Evolutionary conservation across 2,888 invertebrate species (phyloP), one percentile per base, ranked within the genome.

Genomic region (Augochlorella aurata): DNA sequence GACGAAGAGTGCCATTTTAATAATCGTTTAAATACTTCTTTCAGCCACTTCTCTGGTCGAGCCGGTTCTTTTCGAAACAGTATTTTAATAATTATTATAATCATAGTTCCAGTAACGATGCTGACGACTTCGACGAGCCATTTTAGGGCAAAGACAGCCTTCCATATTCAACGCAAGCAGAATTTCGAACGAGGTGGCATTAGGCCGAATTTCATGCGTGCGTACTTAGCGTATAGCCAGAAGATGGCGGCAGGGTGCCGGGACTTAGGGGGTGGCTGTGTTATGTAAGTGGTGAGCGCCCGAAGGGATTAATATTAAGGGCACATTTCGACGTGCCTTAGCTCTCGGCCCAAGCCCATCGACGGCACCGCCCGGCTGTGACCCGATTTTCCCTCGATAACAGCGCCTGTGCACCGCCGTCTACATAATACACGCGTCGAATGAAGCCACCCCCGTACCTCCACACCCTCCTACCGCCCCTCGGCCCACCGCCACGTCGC

Each of bases 261-360:
- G 4, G 49, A 18, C 0, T 16, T 3, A 21, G 49, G 24, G 47
- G 49, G 10, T 16, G 38, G 74, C 21, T 70, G 45, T 77, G 74
- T 74, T 66, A 75, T 77, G 81, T 83, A 84, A 81, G 81, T 86
- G 79, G 85, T 82, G 76, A 63, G 77, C 79, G 74, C 77, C 81
- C 77, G 85, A 87, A 85, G 85, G 82, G 84, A 84, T 88, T 88
- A 88, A 88, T 88, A 88, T 88, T 88, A 88, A 88, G 88, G 84
- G 80, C 79, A 78, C 86, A 88, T 88, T 86, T 88, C 82, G 81
- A 83, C 75, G 77, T 79, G 86, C 74, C 78, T 83, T 83, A 73
- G 82, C 66, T 79, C 76, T 74, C 74, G 79, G 83, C 74, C 79
- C 70, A 77, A 71, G 71, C 79, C 71, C 79, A 77, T 83, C 83